phyloP scores from a whole-genome alignment of 2,113 vertebrate genomes.

The Carassius gibelio region DNA sequence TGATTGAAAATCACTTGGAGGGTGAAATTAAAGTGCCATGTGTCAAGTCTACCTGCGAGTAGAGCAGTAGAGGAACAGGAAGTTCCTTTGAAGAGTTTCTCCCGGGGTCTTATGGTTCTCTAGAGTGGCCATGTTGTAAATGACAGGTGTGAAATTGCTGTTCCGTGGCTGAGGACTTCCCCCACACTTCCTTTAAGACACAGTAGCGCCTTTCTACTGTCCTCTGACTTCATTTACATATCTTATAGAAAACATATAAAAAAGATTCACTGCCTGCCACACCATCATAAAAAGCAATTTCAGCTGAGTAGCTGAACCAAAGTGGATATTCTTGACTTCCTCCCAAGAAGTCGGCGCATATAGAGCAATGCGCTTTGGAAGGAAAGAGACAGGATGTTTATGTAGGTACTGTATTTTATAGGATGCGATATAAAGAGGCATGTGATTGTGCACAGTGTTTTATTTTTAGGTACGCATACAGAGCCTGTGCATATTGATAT shows the following conservation, averaged over 20 bases:
- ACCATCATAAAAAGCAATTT: conserved; percentile 55
- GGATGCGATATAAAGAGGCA: conserved; percentile 1
- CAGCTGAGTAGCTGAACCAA: conserved; percentile 34
- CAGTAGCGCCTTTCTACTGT: conserved; percentile 15
- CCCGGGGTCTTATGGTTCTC: background rate
- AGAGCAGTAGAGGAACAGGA: background rate
- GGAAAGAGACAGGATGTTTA: conserved; percentile 29
- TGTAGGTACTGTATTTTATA: conserved; percentile 26
- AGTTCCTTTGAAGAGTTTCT: conserved; percentile 37
- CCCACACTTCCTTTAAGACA: conserved; percentile 27
- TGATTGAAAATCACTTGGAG: conserved; percentile 30
- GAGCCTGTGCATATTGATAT: conserved; percentile 12
- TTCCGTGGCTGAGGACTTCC: conserved; percentile 18
- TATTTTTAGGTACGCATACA: conserved; percentile 23
- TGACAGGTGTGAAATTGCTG: conserved; percentile 35
- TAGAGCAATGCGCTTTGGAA: background rate
- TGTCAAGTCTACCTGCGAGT: background rate
- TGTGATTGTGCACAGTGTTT: conserved; percentile 26
- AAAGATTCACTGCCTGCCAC: conserved; percentile 54
- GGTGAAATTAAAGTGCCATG: conserved; percentile 33
- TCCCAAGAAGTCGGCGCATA: conserved; percentile 24
- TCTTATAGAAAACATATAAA: conserved; percentile 57
- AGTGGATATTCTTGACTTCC: conserved; percentile 46
- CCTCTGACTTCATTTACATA: conserved; percentile 52
- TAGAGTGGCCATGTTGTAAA: conserved; percentile 21